Conservation (phyloP, 2,113 vertebrate species). For the Xiphophorus couchianus region DNA sequence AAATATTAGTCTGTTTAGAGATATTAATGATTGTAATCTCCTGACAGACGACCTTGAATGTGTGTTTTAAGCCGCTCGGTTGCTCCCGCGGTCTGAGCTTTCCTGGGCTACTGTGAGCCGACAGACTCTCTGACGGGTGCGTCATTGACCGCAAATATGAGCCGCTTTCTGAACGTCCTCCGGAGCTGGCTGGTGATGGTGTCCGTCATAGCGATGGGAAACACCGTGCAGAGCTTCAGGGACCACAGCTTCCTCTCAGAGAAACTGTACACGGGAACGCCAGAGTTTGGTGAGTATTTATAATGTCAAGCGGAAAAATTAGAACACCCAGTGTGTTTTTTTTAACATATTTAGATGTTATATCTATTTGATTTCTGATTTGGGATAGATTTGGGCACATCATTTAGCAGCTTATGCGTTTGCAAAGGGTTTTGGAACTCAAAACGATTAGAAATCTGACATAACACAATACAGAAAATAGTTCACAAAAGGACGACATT, state of each 20-base stretch:
- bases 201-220: constrained; percentile 90
- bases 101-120: not conserved
- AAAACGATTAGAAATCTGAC: not conserved
- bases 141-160: constrained; percentile 77
- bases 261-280: constrained; percentile 92
- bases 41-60: not conserved
- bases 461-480: not conserved
- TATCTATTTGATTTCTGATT: not conserved
- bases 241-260: constrained; percentile 94
- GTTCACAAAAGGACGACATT: too few species aligned
- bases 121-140: constrained; percentile 26
- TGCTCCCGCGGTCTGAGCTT: not conserved
- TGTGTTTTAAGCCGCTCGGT: not conserved
- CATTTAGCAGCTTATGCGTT: too few species aligned
- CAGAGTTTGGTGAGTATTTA: constrained; percentile 85
- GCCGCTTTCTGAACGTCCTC: constrained; percentile 90
- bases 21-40: not conserved
- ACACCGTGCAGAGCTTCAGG: constrained; percentile 93
- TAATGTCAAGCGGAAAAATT: too few species aligned
- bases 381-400: not conserved
- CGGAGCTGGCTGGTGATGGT: constrained; percentile 96
- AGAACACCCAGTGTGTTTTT: too few species aligned
- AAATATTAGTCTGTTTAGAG: constrained; percentile 12
- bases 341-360: too few species aligned
- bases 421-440: not conserved